Evolutionary conservation across 2,888 invertebrate genomes (phyloP).

Genomic region (Drosophila paranaensis): DNA sequence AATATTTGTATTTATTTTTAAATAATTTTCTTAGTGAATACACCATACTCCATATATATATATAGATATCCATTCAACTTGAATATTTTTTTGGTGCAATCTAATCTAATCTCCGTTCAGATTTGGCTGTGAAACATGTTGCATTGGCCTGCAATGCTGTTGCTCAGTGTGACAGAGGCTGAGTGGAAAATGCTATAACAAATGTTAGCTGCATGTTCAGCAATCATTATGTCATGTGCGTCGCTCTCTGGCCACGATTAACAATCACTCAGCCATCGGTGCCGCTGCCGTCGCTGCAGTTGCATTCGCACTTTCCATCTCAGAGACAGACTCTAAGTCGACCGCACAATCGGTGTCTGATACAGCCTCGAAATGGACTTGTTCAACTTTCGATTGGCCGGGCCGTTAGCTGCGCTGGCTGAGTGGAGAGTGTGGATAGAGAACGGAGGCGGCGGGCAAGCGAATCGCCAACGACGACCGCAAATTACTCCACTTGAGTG

Average conservation of each 20-base stretch:
- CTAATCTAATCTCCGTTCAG: neutral
- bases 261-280: constrained; percentile 54
- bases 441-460: constrained; percentile 6
- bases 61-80: neutral
- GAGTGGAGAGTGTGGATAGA: neutral
- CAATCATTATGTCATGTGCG: constrained; percentile 70
- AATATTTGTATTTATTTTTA: no score
- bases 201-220: constrained; percentile 56
- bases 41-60: no score
- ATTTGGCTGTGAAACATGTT: neutral
- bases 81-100: neutral
- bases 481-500: constrained; percentile 77
- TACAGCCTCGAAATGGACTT: constrained; percentile 67
- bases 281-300: constrained; percentile 6
- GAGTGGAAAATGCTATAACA: constrained; percentile 54
- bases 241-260: constrained; percentile 37
- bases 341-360: constrained; percentile 45
- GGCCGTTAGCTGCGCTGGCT: constrained; percentile 30
- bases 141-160: constrained; percentile 8
- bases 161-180: constrained; percentile 32
- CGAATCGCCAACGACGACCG: constrained; percentile 62
- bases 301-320: constrained; percentile 17
- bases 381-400: constrained; percentile 71
- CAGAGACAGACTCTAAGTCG: constrained; percentile 13
- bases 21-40: no score